These are phyloP conservation scores for Sarcophilus harrisii DNA, from an alignment of 2,797 vertebrate species.

Conservation along the genomic window DNA sequence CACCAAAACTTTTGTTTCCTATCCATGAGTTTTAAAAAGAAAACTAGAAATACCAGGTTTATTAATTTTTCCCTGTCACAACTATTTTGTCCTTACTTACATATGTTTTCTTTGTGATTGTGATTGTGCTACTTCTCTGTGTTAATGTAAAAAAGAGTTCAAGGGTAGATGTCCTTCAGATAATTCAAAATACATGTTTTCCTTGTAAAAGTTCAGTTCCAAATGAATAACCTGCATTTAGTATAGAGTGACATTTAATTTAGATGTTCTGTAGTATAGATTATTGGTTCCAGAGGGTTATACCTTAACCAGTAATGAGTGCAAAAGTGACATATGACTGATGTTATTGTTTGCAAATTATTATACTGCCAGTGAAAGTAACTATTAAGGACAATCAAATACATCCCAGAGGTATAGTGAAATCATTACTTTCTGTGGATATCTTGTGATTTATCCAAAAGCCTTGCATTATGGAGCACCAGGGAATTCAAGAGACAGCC, in stretches of 20 bases:
- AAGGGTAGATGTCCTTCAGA: slow-evolving; percentile 76
- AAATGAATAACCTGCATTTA: slow-evolving; percentile 69
- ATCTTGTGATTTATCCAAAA: slow-evolving; percentile 82
- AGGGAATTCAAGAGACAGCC: slow-evolving; percentile 77
- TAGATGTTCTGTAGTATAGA: slow-evolving; percentile 67
- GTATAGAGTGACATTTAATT: slow-evolving; percentile 70
- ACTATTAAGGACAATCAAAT: slow-evolving; percentile 79
- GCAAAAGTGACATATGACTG: slow-evolving; percentile 71
- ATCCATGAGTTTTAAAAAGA: slow-evolving; percentile 42
- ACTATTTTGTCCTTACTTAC: slow-evolving; percentile 64
- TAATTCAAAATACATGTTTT: slow-evolving; percentile 74
- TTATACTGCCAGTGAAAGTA: slow-evolving; percentile 76
- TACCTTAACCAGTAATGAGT: slow-evolving; percentile 75
- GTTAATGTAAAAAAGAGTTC: slow-evolving; percentile 74
- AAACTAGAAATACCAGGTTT: slow-evolving; percentile 77
- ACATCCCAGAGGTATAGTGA: slow-evolving; percentile 54
- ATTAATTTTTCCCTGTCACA: slow-evolving; percentile 67
- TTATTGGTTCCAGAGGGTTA: slow-evolving; percentile 75
- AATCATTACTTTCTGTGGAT: slow-evolving; percentile 69
- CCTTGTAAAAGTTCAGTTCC: slow-evolving; percentile 72
- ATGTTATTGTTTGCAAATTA: slow-evolving; percentile 81
- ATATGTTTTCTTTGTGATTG: slow-evolving; percentile 64
- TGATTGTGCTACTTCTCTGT: slow-evolving; percentile 63
- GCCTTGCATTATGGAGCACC: slow-evolving; percentile 55
- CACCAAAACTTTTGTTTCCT: slow-evolving; percentile 63